Evolutionary conservation across 2,888 invertebrate genomes (phyloP).

Genomic region (Cryptus viduatorius): DNA sequence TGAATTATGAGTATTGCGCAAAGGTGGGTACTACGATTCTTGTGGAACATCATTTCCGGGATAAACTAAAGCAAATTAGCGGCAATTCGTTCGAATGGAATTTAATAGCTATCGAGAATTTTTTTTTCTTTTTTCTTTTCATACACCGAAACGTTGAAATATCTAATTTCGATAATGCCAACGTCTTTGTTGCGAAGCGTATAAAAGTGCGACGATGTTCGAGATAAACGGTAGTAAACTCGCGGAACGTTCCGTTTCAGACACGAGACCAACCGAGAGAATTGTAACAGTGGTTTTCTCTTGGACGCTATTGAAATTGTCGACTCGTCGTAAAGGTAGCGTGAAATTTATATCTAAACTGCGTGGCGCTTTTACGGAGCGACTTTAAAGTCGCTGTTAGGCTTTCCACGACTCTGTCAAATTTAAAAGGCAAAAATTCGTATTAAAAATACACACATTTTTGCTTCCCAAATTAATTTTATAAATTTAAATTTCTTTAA

Average conservation of each 20-base stretch:
- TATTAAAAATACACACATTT: neutral
- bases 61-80: constrained; percentile 20
- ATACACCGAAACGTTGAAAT: neutral
- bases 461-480: too few species aligned
- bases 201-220: neutral
- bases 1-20: constrained; percentile 12
- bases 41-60: constrained; percentile 25
- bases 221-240: neutral
- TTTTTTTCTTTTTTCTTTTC: neutral
- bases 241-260: constrained; percentile 50
- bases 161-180: neutral
- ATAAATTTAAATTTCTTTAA: too few species aligned
- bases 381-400: constrained; percentile 22
- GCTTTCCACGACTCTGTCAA: neutral
- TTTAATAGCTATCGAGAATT: neutral
- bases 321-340: constrained; percentile 23
- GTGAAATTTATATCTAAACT: constrained; percentile 46
- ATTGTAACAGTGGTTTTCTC: constrained; percentile 49
- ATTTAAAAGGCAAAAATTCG: neutral
- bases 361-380: constrained; percentile 18
- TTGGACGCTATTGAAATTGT: constrained; percentile 35
- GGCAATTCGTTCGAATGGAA: neutral
- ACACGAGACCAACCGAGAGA: constrained; percentile 11
- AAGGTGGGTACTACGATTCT: neutral
- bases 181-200: neutral